Base-by-base conservation (phyloP, 2,113 vertebrate genomes). In the Argyrosomus japonicus region DNA sequence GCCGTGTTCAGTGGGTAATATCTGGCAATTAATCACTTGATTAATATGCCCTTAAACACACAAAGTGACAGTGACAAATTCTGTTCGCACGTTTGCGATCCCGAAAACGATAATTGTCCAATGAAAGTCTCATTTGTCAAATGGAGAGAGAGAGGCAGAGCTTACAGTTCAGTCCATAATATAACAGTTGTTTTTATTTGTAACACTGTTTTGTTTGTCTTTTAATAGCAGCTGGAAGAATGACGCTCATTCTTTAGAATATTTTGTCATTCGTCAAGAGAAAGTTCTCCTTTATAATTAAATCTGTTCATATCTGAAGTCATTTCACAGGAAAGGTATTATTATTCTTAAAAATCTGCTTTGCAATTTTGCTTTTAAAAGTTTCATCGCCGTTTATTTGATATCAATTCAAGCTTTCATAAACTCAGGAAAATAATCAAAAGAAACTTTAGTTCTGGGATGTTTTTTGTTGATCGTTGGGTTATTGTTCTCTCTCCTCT, bases 1-100 rank as follows among this genome's bases (percentile, higher is more conserved):
- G 95, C 92, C 93, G 94, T 94, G 95, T 94, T 96, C 96, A 69
- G 93, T 95, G 96, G 97, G 96, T 96, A 97, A 98, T 98, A 97
- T 94, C 93, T 94, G 86, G 82, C 95, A 96, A 99, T 99, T 97
- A 97, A 98, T 99, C 97, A 98, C 96, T 97, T 99, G 97, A 99
- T 99, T 97, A 97, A 99, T 98, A 97, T 86, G 96, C 95, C 96
- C 97, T 97, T 97, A 97, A 97, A 97, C 94, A 95, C 97, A 97
- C 97, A 96, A 97, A 95, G 96, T 96, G 97, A 97, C 97, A 96
- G 94, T 97, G 97, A 97, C 97, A 96, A 96, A 97, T 99, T 96
- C 96, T 95, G 96, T 97, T 96, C 96, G 95, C 95, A 95, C 92
- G 82, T 95, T 96, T 95, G 91, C 95, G 95, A 96, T 97, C 96